phyloP scores from a whole-genome alignment of 2,113 vertebrate species.

The Gambusia holbrooki region DNA sequence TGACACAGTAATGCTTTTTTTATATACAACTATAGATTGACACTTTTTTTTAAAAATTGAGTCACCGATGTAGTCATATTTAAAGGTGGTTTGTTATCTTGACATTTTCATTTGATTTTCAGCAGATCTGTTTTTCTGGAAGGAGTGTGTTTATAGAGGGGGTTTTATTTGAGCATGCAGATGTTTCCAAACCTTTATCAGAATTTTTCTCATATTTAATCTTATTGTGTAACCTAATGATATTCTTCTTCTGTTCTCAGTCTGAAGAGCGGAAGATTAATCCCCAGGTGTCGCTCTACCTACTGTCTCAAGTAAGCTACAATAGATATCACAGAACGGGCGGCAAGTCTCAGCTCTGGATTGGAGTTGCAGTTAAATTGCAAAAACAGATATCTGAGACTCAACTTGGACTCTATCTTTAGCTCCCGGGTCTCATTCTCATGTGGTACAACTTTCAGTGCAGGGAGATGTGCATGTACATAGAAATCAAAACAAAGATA shows the following conservation, averaged over 20 bases:
- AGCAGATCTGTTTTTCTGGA: background rate
- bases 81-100: background rate
- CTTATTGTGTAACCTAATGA: background rate
- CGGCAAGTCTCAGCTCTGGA: too few species aligned
- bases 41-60: background rate
- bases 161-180: background rate
- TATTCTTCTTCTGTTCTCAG: constrained; percentile 65
- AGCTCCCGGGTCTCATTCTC: background rate
- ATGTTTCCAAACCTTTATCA: background rate
- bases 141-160: background rate
- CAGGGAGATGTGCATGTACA: background rate
- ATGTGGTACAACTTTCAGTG: background rate
- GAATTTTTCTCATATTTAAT: too few species aligned
- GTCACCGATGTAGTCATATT: background rate
- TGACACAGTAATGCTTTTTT: background rate
- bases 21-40: background rate
- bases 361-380: too few species aligned
- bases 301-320: constrained; percentile 91
- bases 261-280: constrained; percentile 93
- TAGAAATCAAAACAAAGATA: too few species aligned
- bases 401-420: background rate
- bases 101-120: too few species aligned
- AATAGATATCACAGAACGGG: background rate
- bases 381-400: background rate
- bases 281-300: constrained; percentile 94